A percentile compares a stretch with the other conserved stretches of the same genome.
Conservation (phyloP, 2,113 vertebrate species). For the Paradisaea rubra region DNA sequence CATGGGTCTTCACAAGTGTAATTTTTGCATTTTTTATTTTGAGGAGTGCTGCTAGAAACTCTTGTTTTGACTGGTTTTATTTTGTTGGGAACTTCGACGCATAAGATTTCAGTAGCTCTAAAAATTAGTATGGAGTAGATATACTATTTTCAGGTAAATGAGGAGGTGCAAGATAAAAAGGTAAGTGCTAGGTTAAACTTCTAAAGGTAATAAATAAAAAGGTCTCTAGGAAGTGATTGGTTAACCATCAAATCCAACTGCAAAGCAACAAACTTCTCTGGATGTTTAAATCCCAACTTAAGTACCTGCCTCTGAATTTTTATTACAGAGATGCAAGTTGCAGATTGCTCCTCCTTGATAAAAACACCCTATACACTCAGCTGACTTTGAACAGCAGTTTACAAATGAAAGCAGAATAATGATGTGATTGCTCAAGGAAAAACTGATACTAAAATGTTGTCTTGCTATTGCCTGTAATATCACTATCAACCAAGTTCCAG, state of each 20-base stretch:
- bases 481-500: background rate
- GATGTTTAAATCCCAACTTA: background rate
- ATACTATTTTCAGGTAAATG: background rate
- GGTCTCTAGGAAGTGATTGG: background rate
- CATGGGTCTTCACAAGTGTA: constrained; percentile 6
- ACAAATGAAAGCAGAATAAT: background rate
- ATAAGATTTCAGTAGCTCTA: background rate
- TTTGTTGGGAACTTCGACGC: background rate
- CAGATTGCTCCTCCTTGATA: background rate
- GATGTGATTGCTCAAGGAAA: background rate
- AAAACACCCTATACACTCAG: background rate
- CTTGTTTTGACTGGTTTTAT: background rate
- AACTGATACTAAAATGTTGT: background rate
- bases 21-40: background rate
- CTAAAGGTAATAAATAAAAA: background rate
- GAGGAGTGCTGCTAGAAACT: background rate
- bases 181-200: background rate
- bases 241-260: background rate
- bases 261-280: background rate
- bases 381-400: background rate
- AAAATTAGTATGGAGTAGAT: background rate
- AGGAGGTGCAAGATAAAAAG: background rate
- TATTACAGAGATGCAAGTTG: rapidly evolving
- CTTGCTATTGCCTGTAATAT: background rate
- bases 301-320: background rate